Evolutionary conservation across 2,888 invertebrate genomes (phyloP), one percentile per base, ranked within the genome.

Genomic region (Sicus ferrugineus): DNA sequence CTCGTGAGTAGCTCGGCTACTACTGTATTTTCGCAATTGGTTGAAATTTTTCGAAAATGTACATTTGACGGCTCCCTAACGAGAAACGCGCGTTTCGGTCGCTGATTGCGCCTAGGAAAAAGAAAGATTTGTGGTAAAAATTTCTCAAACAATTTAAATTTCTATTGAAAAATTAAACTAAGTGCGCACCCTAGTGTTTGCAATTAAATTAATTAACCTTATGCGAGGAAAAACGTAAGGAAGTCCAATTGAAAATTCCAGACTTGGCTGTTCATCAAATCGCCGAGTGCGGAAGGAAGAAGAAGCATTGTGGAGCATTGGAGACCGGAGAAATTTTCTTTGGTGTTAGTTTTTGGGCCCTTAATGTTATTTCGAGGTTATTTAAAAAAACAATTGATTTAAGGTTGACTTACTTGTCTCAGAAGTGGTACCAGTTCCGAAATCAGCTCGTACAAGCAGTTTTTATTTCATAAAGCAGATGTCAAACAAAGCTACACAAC

Each of bases 71-170:
- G 82, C 77, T 79, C 80, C 81, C 79, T 78, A 80, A 77, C 75
- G 81, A 79, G 79, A 81, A 83, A 83, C 83, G 83, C 84, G 84
- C 84, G 84, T 83, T 82, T 82, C 74, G 78, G 76, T 79, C 80
- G 79, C 77, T 79, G 78, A 78, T 77, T 79, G 80, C 83, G 79
- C 77, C 77, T 80, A 77, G 74, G 77, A 79, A 78, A 82, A 83
- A 81, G 78, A 74, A 75, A 78, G 80, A 79, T 78, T 78, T 75
- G 73, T 78, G 78, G 81, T 78, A 81, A 80, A 83, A 80, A 75
- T 68, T 70, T 70, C 68, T 69, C 69, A 75, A 78, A 80, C 76
- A 81, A 78, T 75, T 75, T 73, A 70, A 77, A 80, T 77, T 76
- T 75, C 74, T 73, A 70, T 61, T 74, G 72, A 75, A 80, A 76